These are phyloP conservation scores for Morinoia aosen DNA, from an alignment of 2,888 invertebrate species.

Conservation along the genomic window DNA sequence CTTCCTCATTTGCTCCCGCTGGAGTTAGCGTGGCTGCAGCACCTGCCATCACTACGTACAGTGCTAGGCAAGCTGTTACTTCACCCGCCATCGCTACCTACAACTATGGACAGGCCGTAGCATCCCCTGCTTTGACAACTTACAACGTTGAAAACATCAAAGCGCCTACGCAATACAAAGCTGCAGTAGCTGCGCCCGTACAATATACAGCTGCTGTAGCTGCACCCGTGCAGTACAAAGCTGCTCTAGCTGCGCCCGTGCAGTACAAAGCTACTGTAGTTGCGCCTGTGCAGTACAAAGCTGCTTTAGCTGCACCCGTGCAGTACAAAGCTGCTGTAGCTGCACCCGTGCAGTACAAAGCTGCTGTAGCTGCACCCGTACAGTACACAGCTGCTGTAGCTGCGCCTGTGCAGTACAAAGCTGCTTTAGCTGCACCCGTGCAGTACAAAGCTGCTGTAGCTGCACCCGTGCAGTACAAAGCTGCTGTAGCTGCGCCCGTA, in stretches of 20 bases:
- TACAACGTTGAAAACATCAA: neutral
- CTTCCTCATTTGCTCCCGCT: neutral
- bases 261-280: slow-evolving; percentile 21
- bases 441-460: neutral
- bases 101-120: neutral
- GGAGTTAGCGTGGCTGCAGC: neutral
- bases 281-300: neutral
- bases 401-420: slow-evolving; percentile 22
- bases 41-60: neutral
- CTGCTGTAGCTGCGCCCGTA: slow-evolving; percentile 55
- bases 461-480: slow-evolving; percentile 26
- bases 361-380: slow-evolving; percentile 19
- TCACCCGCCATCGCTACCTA: neutral
- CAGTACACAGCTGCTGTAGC: slow-evolving; percentile 12
- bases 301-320: slow-evolving; percentile 7
- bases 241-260: slow-evolving; percentile 19
- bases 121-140: slow-evolving; percentile 1
- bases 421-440: neutral
- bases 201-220: neutral
- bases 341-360: neutral
- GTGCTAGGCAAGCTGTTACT: neutral
- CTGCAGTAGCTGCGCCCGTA: slow-evolving; percentile 5
- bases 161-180: neutral
- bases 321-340: neutral
- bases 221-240: neutral